These are phyloP conservation scores for Parnassius mnemosyne DNA, from an alignment of 2,888 invertebrate species.

Conservation along the genomic window DNA sequence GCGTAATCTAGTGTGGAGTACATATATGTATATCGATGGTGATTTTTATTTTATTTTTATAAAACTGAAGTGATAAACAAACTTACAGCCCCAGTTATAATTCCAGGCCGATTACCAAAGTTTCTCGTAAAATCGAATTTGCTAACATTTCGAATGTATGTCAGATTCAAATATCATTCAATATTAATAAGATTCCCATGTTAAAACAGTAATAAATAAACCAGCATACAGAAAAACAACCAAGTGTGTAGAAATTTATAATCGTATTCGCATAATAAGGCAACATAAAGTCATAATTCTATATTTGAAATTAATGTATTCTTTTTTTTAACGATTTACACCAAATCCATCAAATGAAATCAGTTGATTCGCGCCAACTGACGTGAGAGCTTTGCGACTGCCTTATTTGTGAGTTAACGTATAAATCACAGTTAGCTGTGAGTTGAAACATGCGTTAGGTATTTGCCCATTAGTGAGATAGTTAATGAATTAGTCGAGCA, in stretches of 20 bases:
- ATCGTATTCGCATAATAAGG: conserved; percentile 11
- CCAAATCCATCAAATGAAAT: conserved; percentile 22
- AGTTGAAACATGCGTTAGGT: conserved; percentile 25
- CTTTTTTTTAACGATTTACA: conserved; percentile 14
- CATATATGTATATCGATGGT: too few relatives aligned
- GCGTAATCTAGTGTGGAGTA: too few relatives aligned
- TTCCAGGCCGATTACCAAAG: too few relatives aligned
- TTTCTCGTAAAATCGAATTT: too few relatives aligned
- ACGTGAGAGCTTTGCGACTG: conserved; percentile 7
- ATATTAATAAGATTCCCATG: neutral
- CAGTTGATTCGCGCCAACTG: conserved; percentile 8
- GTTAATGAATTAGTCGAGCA: conserved; percentile 26
- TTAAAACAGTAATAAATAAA: too few relatives aligned
- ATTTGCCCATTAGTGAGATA: conserved; percentile 27
- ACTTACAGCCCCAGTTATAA: too few relatives aligned
- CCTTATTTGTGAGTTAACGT: conserved; percentile 18
- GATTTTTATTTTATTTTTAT: too few relatives aligned
- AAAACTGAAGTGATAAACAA: too few relatives aligned
- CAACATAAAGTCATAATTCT: conserved; percentile 16
- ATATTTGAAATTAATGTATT: conserved; percentile 11
- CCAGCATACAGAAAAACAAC: too few relatives aligned
- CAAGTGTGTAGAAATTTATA: conserved; percentile 6
- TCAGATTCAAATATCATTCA: conserved; percentile 3
- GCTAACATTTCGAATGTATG: too few relatives aligned
- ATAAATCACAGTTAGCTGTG: conserved; percentile 12